Percentiles rank a stretch among this genome's conserved stretches.
Conservation (phyloP, 2,888 invertebrate species). For the Serripes groenlandicus region DNA sequence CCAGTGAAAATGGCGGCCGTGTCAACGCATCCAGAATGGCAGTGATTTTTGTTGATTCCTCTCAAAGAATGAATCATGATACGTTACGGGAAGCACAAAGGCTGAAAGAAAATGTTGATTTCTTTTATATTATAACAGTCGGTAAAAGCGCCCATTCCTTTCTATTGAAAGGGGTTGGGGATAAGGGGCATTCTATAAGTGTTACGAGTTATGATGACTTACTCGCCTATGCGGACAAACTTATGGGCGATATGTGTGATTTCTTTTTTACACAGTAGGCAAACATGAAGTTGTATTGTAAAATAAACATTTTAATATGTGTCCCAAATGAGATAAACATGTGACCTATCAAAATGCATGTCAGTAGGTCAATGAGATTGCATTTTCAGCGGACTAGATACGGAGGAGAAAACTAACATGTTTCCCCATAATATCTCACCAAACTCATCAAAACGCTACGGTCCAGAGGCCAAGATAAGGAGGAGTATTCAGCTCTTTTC, state of each 20-base stretch:
- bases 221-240: slow-evolving; percentile 39
- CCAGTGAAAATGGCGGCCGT: slow-evolving; percentile 63
- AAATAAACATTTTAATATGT: no score
- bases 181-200: slow-evolving; percentile 48
- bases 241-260: slow-evolving; percentile 62
- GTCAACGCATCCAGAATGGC: slow-evolving; percentile 59
- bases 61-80: slow-evolving; percentile 52
- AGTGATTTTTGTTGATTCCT: slow-evolving; percentile 64
- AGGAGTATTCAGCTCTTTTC: no score
- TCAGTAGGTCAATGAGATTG: no score
- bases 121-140: slow-evolving; percentile 56
- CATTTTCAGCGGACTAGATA: no score
- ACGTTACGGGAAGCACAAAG: slow-evolving; percentile 44
- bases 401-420: no score
- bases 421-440: no score
- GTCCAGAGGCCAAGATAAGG: no score
- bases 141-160: slow-evolving; percentile 52
- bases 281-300: no score
- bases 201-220: slow-evolving; percentile 55
- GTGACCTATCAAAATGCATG: no score
- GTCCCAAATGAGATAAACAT: no score
- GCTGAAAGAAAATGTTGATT: slow-evolving; percentile 53
- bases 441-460: no score
- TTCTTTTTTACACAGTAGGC: slow-evolving; percentile 53
- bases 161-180: slow-evolving; percentile 40